Evolutionary conservation across 1,140 invertebrate genomes (phyloP), one percentile per base, ranked within the genome.

Genomic region (Zaprionus tsacasi): DNA sequence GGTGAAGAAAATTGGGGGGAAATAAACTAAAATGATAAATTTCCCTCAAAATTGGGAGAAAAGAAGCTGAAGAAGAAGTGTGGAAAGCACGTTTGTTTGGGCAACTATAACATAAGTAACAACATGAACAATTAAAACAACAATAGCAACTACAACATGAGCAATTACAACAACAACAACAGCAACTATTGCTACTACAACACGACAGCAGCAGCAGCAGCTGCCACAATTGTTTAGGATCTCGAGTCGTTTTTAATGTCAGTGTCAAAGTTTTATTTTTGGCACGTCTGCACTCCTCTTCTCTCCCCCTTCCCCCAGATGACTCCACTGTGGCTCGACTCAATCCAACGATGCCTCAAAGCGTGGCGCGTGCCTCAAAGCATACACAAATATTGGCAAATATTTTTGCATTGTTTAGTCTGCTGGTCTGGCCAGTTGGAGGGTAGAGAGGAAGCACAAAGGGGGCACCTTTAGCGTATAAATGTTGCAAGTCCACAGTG

Each of bases 381-480:
- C 11, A 17, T 33, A 67, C 17, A 12, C 27, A 45, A 70, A 69
- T 60, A 77, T 76, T 79, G 70, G 55, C 66, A 35, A 45, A 76
- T 68, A 63, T 52, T 55, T 81, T 63, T 21, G 50, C 65, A 58
- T 82, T 87, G 79, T 79, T 86, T 86, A 86, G 82, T 86, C 82
- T 87, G 76, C 40, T 36, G 27, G 11, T 30, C 2, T 54, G 25
- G 15, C 25, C 11, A 6, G 11, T 11, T n/a, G n/a, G 5, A 40
- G 25, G 12, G 65, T 7, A 43, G 56, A 36, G 36, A 48, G 52
- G 21, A 27, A 43, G 45, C 5, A 15, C 6, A 8, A 6, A 33
- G 3, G 55, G 10, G 55, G 33, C 1, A 17, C 40, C 45, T 57
- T 70, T 75, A 30, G 6, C n/a, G 70, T 72, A 72, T 56, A 81